Conservation (phyloP, 2,113 vertebrate species). For the Castor canadensis region DNA sequence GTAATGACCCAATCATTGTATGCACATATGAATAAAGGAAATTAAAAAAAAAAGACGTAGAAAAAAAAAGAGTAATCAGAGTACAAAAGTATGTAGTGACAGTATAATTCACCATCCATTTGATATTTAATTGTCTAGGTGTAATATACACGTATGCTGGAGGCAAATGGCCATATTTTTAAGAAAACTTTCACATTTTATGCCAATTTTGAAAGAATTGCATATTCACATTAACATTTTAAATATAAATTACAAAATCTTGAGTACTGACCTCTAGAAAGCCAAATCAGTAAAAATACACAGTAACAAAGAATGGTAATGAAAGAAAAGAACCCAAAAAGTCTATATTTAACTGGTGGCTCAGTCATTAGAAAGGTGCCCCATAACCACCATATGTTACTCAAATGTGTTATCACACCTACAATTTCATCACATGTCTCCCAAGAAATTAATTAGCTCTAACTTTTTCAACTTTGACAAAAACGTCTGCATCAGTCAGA, state of each 20-base stretch:
- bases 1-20: no score
- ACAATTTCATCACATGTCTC: conserved; percentile 90
- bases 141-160: not conserved
- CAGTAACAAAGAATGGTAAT: conserved; percentile 83
- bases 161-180: not conserved
- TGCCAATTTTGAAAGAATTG: conserved; percentile 33
- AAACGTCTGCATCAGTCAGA: conserved; percentile 88
- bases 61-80: no score
- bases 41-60: no score
- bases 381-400: conserved; percentile 90
- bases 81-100: not conserved
- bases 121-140: conserved; percentile 11
- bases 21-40: no score
- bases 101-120: not conserved
- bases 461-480: conserved; percentile 92
- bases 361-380: conserved; percentile 90
- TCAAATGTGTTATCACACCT: conserved; percentile 91
- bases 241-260: conserved; percentile 63
- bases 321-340: conserved; percentile 81
- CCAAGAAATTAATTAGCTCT: conserved; percentile 91
- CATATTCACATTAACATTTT: conserved; percentile 57
- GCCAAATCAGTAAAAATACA: conserved; percentile 75
- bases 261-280: conserved; percentile 55
- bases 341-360: conserved; percentile 87
- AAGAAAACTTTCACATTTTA: conserved; percentile 41